Conservation (phyloP, 2,113 vertebrate genomes). For the Sphaerodactylus townsendi region DNA sequence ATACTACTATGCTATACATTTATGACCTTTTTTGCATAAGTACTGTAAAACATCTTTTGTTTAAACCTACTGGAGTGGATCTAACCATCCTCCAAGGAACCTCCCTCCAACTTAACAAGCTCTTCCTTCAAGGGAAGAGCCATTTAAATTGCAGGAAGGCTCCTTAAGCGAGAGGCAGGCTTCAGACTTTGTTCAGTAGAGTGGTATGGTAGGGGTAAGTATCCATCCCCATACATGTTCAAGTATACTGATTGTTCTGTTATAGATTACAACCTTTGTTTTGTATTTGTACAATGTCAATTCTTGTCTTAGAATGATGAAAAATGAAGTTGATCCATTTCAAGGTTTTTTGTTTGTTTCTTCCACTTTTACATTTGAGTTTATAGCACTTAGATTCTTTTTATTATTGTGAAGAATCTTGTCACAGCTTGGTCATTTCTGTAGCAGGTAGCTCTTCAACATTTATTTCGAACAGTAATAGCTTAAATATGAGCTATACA, state of each 20-base stretch:
- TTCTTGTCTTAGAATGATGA: not conserved
- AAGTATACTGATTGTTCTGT: not conserved
- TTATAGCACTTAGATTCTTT: conserved; percentile 15
- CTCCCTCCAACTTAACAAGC: no score
- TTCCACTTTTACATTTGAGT: not conserved
- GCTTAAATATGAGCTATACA: conserved; percentile 23
- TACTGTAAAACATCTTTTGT: not conserved
- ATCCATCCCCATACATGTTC: no score
- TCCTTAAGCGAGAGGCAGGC: no score
- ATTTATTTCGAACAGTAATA: conserved; percentile 32
- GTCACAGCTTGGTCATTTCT: conserved; percentile 27
- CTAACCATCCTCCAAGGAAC: no score
- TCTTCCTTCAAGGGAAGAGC: no score
- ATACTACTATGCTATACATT: not conserved
- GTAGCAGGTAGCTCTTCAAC: conserved; percentile 31
- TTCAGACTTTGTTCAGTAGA: no score
- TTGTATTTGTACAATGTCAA: accelerated
- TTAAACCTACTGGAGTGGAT: not conserved
- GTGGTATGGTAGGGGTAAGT: no score
- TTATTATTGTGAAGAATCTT: not conserved
- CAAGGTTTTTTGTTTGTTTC: not conserved
- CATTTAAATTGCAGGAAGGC: no score
- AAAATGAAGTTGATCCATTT: not conserved
- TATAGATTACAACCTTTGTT: not conserved
- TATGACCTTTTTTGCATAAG: not conserved